Evolutionary conservation across 2,113 vertebrate species (phyloP), one percentile per base, ranked within the genome.

Genomic region (Mirza zaza): DNA sequence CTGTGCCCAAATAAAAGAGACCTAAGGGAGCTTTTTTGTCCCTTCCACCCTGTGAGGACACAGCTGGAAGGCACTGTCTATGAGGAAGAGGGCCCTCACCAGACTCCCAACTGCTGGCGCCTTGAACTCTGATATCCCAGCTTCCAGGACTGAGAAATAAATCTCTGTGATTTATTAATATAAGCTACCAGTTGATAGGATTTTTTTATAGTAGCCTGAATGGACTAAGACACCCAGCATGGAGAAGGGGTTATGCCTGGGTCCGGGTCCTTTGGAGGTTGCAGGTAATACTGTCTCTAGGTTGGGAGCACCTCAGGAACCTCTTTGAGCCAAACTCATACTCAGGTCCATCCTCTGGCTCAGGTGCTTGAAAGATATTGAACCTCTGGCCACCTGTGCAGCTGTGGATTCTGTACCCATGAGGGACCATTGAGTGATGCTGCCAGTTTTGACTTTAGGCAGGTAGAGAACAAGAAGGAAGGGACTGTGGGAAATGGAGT

Each of bases 291-390:
- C 6, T 5, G 36, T 61, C 34, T 92, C 7, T 65, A 25, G 13
- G n/a, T 36, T 12, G 2, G 39, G n/a, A 57, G 23, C 63, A 61
- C 2, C 23, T 2, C 0, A 25, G 21, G 52, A n/a, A 12, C 29
- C 3, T 27, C 13, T 52, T 65, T 34, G 50, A 55, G 15, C 32
- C 8, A 88, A 52, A 70, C 11, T 52, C 34, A 42, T 1, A 50
- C 21, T 17, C 61, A 73, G 12, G 8, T 15, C 32, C 32, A 42
- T 34, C 8, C 27, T 13, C 32, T 27, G 8, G 23, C 15, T 11
- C 0, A 2, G 3, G n/a, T 17, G 13, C 9, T 0, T 5, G 25
- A 42, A 59, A n/a, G 9, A 29, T 5, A 13, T 2, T 39, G 13
- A 75, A 9, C 3, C 17, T 20, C 2, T 42, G 34, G 80, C 18